Evolutionary conservation across 2,113 vertebrate species (phyloP), one percentile per base, ranked within the genome.

Genomic region (Trematocara macrostoma): DNA sequence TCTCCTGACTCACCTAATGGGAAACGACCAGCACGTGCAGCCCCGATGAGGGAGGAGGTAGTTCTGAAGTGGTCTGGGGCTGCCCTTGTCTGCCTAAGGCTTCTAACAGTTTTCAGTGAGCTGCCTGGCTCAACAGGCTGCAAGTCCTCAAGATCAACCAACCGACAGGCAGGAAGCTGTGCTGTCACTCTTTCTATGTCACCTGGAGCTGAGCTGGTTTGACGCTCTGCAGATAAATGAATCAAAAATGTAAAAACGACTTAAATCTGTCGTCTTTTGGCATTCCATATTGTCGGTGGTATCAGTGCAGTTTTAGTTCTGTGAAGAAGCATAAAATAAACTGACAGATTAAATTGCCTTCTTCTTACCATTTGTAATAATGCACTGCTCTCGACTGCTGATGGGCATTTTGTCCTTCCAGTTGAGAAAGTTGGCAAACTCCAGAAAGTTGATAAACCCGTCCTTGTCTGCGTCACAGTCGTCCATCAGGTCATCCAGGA

Each of bases 371-470:
- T 93, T 93, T 47, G 91, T 94, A 69, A 97, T 42, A 74, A 97
- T 90, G 35, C 86, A 90, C 88, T 97, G 94, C 90, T 98, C 97
- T 82, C 59, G 87, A 2, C 91, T 87, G 67, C 90, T 93, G 85
- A 97, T 64, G 7, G 95, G 93, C 90, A 93, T 96, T 94, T 93
- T 97, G 88, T 97, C 96, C 95, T 98, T 98, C 97, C 97, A 98
- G 92, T 96, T 98, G 61, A 99, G 96, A 90, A 98, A 98, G 89
- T 97, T 97, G 0, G 89, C 91, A 92, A 99, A 99, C 82, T 99
- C 97, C 61, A 92, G 23, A 78, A 97, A 98, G 95, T 93, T 95
- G 85, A 99, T 97, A 11, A 94, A 81, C 52, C 97, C 97, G 5
- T 98, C 97, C 45, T 95, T 92, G 94, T 98, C 96, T 45, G 93